Evolutionary conservation across 2,888 invertebrate genomes (phyloP), one percentile per base, ranked within the genome.

Genomic region (Pterobdella sp.): DNA sequence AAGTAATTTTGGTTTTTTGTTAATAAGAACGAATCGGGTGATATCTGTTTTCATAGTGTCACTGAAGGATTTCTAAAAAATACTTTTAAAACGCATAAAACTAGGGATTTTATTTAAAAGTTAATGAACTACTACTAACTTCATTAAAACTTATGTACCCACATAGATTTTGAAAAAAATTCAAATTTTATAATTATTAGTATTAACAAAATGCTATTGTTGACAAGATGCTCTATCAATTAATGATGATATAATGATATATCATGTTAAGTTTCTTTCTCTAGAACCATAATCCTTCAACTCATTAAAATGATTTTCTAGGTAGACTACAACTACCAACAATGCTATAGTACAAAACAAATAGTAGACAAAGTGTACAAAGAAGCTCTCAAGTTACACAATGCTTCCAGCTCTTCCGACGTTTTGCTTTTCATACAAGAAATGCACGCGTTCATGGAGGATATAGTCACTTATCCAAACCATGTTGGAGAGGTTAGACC

Each of bases 251-350:
- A n/a, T n/a, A n/a, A n/a, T n/a, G n/a, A n/a, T n/a, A n/a, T n/a
- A n/a, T n/a, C n/a, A n/a, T n/a, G n/a, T n/a, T n/a, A n/a, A n/a
- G n/a, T n/a, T n/a, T n/a, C n/a, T n/a, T n/a, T 64, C 1, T 26
- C 10, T n/a, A 10, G 63, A 26, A 26, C n/a, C 10, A 7, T n/a
- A 7, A 7, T 14, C 63, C 63, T 7, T 10, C 63, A 63, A 10
- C n/a, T n/a, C 63, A 63, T 10, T 63, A 63, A 63, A 49, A 14
- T 18, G 14, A 14, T 49, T 49, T 22, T 22, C 32, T 26, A 67
- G 67, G 37, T 52, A 14, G 52, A 69, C n/a, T 69, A 69, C 32
- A 37, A 69, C 31, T 26, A 31, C 22, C 69, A 69, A 32, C 69
- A 69, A 52, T 69, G 69, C 42, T n/a, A 10, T 29, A 49, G 49